Evolutionary conservation across 2,888 invertebrate genomes (phyloP).

Genomic region (Macrophya annulata): DNA sequence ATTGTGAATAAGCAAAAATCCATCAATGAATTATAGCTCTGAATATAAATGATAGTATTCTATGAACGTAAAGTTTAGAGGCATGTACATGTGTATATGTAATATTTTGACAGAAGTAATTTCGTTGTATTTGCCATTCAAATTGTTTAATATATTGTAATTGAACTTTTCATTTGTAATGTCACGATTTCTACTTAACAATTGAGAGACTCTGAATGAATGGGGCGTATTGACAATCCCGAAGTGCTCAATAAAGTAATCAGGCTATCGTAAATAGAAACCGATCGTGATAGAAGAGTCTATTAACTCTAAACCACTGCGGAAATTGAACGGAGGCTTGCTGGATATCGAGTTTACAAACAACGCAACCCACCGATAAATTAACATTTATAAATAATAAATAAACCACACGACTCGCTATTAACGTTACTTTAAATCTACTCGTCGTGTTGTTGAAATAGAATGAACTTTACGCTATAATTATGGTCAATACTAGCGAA

Average conservation of each 20-base stretch:
- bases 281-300: background rate
- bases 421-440: background rate
- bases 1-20: background rate
- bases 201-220: background rate
- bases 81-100: background rate
- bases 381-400: background rate
- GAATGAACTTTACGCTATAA: slow-evolving; percentile 25
- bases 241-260: slow-evolving; percentile 24
- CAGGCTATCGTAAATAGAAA: slow-evolving; percentile 11
- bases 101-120: background rate
- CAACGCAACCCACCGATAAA: slow-evolving; percentile 5
- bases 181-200: background rate
- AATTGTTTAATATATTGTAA: background rate
- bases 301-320: slow-evolving; percentile 47
- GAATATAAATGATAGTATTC: background rate
- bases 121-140: background rate
- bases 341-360: slow-evolving; percentile 58
- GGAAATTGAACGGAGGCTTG: slow-evolving; percentile 56
- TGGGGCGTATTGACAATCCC: background rate
- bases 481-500: slow-evolving; percentile 36
- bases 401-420: background rate
- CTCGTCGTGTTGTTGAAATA: slow-evolving; percentile 6
- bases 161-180: background rate
- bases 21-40: background rate
- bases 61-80: background rate